Evolutionary conservation across 2,113 vertebrate species (phyloP), one percentile per base, ranked within the genome.

Genomic region (Hemibagrus wyckioides): DNA sequence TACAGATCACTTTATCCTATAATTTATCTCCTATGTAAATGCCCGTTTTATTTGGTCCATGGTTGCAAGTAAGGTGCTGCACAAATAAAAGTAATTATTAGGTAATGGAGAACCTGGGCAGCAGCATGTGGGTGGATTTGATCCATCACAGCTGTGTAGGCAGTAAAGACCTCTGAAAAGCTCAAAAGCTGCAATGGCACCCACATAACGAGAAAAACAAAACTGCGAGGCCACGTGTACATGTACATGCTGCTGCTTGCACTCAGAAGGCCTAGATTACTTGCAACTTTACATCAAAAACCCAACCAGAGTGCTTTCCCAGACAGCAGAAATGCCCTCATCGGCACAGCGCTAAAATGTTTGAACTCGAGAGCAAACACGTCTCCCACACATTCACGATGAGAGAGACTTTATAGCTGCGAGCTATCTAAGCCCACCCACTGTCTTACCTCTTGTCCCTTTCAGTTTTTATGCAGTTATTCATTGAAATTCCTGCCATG

Each of bases 51-150:
- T 59, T 59, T 2, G 5, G 1, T 76, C 30, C 77, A 0, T 6
- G 30, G 10, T 21, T 80, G 39, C 8, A 13, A 8, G 39, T 19
- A 65, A 65, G 41, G 59, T 69, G 63, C 82, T 30, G 13, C 41
- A 69, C 44, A 69, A 83, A 69, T 52, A 50, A 83, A 69, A 69
- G 63, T 83, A 48, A 67, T 83, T 67, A 83, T 83, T 83, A 67
- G 59, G 82, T 71, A 71, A 59, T 67, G 0, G 30, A 57, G 15
- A 25, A 82, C 23, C 85, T 82, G 79, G 50, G 28, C 85, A 41
- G 36, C 79, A 59, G 48, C 30, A 56, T 36, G 85, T 82, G 65
- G 85, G 85, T 82, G 80, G 79, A 69, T 56, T 54, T 69, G 79
- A 73, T 48, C 85, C 48, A 59, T 15, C 36, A 52, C 85, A 81